Conservation (phyloP, 2,888 invertebrate genomes). For the Dendrolimus pini region DNA sequence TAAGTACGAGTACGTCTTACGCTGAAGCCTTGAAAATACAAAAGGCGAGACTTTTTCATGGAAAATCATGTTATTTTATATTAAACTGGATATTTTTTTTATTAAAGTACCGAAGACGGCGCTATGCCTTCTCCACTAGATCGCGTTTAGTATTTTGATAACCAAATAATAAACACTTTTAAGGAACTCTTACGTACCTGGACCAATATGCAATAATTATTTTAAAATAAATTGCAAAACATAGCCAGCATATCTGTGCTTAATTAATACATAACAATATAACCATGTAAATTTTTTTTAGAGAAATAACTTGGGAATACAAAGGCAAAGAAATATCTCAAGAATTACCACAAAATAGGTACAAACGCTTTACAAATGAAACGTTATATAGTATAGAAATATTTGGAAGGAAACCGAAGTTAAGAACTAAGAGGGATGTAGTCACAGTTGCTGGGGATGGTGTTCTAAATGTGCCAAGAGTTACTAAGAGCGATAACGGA, state of each 20-base stretch:
- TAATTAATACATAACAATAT: too few species aligned
- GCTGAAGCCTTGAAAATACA: slow-evolving; percentile 6
- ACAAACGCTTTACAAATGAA: slow-evolving; percentile 45
- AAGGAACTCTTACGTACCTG: too few species aligned
- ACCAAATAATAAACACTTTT: too few species aligned
- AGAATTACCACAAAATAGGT: slow-evolving; percentile 43
- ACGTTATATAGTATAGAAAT: slow-evolving; percentile 55
- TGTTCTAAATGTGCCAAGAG: slow-evolving; percentile 76
- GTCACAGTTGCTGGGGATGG: slow-evolving; percentile 58
- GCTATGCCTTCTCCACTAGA: too few species aligned
- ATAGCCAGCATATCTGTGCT: too few species aligned
- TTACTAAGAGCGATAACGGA: slow-evolving; percentile 81
- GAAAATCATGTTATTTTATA: not conserved
- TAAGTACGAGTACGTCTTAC: not conserved
- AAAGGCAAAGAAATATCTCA: slow-evolving; percentile 62
- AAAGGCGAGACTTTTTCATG: not conserved
- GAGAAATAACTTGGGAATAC: slow-evolving; percentile 70
- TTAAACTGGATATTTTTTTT: not conserved
- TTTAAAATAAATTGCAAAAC: too few species aligned
- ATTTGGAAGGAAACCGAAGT: slow-evolving; percentile 66
- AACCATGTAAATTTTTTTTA: slow-evolving; percentile 23
- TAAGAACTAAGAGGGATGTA: slow-evolving; percentile 55
- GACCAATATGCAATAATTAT: too few species aligned
- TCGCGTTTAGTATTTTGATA: too few species aligned
- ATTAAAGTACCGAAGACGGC: too few species aligned